phyloP scores from a whole-genome alignment of 2,888 invertebrate species.

The Tetanocera ferruginea region DNA sequence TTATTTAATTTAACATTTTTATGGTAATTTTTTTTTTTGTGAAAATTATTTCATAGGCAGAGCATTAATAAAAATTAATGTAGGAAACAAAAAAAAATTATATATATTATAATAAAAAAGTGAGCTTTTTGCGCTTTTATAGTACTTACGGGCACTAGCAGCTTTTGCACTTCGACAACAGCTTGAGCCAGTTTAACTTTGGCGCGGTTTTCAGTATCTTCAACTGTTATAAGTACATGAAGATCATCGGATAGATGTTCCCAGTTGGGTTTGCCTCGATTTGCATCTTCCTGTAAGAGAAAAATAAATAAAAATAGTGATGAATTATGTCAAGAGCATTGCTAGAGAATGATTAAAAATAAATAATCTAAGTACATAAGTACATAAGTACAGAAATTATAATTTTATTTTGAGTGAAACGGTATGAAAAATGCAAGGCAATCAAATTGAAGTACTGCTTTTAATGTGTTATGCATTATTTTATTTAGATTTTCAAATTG shows the following conservation, averaged over 20 bases:
- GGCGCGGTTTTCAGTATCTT: slow-evolving; percentile 98
- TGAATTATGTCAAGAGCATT: neutral
- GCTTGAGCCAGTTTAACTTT: slow-evolving; percentile 95
- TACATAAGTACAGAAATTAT: neutral
- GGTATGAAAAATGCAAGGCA: neutral
- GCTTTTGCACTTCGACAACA: slow-evolving; percentile 97
- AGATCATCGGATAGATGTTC: slow-evolving; percentile 99
- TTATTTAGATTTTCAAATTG: neutral
- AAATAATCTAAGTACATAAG: neutral
- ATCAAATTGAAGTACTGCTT: too few relatives aligned
- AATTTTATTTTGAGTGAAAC: neutral
- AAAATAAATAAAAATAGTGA: neutral
- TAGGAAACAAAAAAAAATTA: neutral
- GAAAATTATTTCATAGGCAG: slow-evolving; percentile 22
- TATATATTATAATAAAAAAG: neutral
- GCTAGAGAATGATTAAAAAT: slow-evolving; percentile 1
- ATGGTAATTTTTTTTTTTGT: slow-evolving; percentile 8
- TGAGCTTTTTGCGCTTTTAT: neutral
- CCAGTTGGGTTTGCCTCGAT: slow-evolving; percentile 99
- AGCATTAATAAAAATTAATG: slow-evolving; percentile 31
- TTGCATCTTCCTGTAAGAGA: slow-evolving; percentile 91
- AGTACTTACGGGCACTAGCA: slow-evolving; percentile 92
- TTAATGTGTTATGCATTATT: neutral
- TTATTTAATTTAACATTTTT: slow-evolving; percentile 5
- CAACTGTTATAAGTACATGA: slow-evolving; percentile 98